Evolutionary conservation across 2,888 invertebrate species (phyloP), one percentile per base, ranked within the genome.

Genomic region (Nudaria mundana): DNA sequence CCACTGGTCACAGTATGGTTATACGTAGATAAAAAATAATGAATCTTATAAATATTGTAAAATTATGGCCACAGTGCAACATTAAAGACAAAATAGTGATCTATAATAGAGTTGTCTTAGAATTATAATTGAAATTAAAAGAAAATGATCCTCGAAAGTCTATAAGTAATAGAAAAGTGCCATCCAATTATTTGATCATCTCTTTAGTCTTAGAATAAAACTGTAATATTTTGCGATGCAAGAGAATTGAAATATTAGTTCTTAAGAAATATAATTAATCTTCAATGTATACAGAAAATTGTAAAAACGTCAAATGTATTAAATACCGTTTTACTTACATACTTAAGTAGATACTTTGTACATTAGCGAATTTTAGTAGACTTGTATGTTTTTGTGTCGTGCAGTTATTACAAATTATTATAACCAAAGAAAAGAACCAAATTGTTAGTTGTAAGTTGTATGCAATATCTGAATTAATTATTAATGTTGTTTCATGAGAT

Each of bases 161-260:
- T n/a, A n/a, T n/a, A n/a, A n/a, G n/a, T n/a, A n/a, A n/a, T n/a
- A n/a, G n/a, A n/a, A 68, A 81, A 71, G 79, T 83, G 83, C 84
- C 84, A 85, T 84, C 85, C 81, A 81, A 69, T 56, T 54, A 70
- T 72, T 78, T 72, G 62, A 66, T 78, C 78, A 76, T 66, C 74
- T 76, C 59, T 71, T 62, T 86, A 84, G 78, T 70, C 66, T 74
- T 74, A 76, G 70, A 63, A 63, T 66, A 67, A 69, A 70, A 70
- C 70, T 75, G 58, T 73, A 77, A 81, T 75, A 76, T 73, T 81
- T 81, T 87, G 87, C 87, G 86, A 87, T 88, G 87, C 87, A 85
- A 85, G 87, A 83, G 87, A 88, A 87, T 88, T 88, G 87, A 88
- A 80, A 75, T 71, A 67, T 76, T 78, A 80, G 76, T 78, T 72